phyloP scores from a whole-genome alignment of 2,888 invertebrate genomes.

The Villa cingulata region DNA sequence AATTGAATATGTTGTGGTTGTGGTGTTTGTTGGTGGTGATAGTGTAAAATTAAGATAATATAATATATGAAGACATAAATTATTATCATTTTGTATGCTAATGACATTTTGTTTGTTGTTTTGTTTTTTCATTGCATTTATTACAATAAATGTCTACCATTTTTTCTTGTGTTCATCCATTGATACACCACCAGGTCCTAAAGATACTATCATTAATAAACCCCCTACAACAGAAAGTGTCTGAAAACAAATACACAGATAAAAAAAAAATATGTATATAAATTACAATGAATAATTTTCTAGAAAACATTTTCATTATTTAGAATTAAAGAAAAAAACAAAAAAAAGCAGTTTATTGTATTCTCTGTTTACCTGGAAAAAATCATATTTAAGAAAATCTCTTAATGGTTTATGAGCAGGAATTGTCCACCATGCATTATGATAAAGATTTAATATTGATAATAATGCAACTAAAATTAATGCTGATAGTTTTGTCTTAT shows the following conservation, averaged over 20 bases:
- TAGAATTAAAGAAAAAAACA: too few relatives aligned
- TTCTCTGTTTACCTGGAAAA: conserved; percentile 75
- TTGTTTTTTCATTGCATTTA: too few relatives aligned
- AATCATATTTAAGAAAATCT: conserved; percentile 99
- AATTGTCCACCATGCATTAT: conserved; percentile 97
- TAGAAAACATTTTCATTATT: too few relatives aligned
- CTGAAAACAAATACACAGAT: conserved; percentile 46
- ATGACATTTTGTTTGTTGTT: too few relatives aligned
- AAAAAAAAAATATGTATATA: too few relatives aligned
- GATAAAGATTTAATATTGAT: conserved; percentile 81
- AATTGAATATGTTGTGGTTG: too few relatives aligned
- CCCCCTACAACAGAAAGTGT: conserved; percentile 98
- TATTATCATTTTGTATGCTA: background rate
- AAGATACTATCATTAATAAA: conserved; percentile 91
- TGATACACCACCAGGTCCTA: conserved; percentile 96
- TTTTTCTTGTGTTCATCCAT: conserved; percentile 99
- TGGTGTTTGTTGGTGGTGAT: too few relatives aligned
- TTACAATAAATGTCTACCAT: conserved; percentile 46
- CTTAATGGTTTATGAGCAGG: conserved; percentile 89
- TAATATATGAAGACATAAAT: background rate
- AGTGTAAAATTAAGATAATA: too few relatives aligned
- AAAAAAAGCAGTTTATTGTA: background rate
- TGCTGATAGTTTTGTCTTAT: conserved; percentile 96
- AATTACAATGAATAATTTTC: too few relatives aligned
- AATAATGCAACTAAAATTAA: conserved; percentile 84